Conservation (phyloP, 2,113 vertebrate species). For the Dipodomys stephensi region DNA sequence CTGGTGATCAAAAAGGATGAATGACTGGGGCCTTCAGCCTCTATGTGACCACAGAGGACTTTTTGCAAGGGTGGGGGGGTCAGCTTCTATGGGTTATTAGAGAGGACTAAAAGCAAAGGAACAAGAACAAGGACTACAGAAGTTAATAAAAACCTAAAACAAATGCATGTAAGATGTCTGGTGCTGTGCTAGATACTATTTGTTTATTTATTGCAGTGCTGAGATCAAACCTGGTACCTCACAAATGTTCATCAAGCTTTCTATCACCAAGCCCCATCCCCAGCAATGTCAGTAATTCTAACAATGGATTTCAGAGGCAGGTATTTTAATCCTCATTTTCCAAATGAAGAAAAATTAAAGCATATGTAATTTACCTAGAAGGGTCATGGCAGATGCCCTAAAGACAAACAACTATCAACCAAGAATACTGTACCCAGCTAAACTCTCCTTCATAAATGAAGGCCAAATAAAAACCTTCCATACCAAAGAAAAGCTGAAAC, state of each 20-base stretch:
- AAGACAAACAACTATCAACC: too few species aligned
- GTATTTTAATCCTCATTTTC: conserved; percentile 41
- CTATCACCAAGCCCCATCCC: too few species aligned
- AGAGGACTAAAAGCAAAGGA: background rate
- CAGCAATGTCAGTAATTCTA: background rate
- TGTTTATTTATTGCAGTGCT: background rate
- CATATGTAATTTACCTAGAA: background rate
- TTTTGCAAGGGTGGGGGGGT: background rate
- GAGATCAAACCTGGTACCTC: too few species aligned
- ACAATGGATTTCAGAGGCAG: background rate
- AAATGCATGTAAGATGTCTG: background rate
- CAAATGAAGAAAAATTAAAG: conserved; percentile 43
- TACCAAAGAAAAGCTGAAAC: too few species aligned
- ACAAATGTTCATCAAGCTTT: too few species aligned
- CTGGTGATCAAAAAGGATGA: background rate
- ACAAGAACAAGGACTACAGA: background rate
- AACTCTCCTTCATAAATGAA: too few species aligned
- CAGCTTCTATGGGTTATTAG: background rate
- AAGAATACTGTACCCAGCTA: too few species aligned
- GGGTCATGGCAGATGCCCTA: background rate
- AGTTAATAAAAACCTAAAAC: conserved; percentile 11
- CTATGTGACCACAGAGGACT: background rate
- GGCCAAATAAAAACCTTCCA: too few species aligned
- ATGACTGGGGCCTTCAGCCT: background rate
- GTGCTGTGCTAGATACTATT: background rate